Conservation (phyloP, 2,113 vertebrate genomes). For the Taxidea taxus region DNA sequence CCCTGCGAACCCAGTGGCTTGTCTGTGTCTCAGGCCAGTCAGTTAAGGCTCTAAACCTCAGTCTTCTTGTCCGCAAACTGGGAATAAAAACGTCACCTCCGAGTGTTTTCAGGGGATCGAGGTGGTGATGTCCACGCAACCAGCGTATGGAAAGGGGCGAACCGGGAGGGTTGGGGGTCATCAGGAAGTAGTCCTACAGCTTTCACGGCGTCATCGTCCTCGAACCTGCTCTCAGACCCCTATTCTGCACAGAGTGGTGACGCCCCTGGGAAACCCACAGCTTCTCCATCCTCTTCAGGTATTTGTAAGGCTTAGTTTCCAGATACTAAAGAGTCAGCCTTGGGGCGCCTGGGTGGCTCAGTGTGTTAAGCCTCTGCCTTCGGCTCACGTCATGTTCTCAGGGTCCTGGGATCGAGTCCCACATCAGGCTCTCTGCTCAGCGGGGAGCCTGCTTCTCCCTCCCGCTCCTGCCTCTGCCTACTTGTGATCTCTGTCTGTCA, state of each 20-base stretch:
- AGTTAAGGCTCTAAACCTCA: neutral
- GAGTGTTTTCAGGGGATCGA: neutral
- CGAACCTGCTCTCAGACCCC: neutral
- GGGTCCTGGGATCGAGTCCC: fast-evolving
- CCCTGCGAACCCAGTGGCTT: fast-evolving
- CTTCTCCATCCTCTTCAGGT: neutral
- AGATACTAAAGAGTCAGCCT: neutral
- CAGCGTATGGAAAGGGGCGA: neutral
- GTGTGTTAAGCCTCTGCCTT: too few relatives aligned
- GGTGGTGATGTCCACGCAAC: neutral
- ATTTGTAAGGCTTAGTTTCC: neutral
- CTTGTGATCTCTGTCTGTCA: too few relatives aligned
- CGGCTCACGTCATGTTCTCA: too few relatives aligned
- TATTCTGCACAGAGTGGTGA: neutral
- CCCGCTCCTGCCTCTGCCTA: too few relatives aligned
- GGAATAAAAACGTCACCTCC: neutral
- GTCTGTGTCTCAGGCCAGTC: neutral
- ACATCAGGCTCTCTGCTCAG: too few relatives aligned
- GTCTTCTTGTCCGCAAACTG: neutral
- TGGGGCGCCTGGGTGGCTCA: too few relatives aligned
- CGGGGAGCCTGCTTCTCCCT: too few relatives aligned
- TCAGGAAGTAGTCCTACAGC: neutral
- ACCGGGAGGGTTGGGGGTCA: neutral
- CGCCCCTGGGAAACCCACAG: neutral
- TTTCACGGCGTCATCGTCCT: neutral